phyloP scores from a whole-genome alignment of 1,140 invertebrate species.

The Drosophila grimshawi region DNA sequence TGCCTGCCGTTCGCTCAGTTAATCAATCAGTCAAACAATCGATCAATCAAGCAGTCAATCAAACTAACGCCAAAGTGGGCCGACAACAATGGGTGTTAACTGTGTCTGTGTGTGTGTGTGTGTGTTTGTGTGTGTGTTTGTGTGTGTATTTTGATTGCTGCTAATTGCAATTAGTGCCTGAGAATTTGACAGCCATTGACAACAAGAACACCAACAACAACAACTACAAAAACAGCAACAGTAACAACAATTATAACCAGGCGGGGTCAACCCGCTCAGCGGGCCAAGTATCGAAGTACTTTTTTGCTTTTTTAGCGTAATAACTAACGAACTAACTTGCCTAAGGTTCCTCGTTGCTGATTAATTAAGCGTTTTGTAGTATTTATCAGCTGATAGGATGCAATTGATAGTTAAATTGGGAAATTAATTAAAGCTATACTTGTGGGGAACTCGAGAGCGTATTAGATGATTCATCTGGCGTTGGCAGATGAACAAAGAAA shows the following conservation, averaged over 20 bases:
- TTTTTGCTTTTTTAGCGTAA: background rate
- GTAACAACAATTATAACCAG: constrained; percentile 32
- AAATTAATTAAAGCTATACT: too few species aligned
- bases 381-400: too few species aligned
- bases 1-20: constrained; percentile 12
- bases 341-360: too few species aligned
- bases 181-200: constrained; percentile 42
- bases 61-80: constrained; percentile 18
- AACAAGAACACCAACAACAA: constrained; percentile 39
- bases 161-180: constrained; percentile 56
- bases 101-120: background rate
- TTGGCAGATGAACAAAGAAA: background rate
- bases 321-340: too few species aligned
- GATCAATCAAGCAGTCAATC: constrained; percentile 66
- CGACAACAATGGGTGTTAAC: constrained; percentile 5
- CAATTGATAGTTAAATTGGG: too few species aligned
- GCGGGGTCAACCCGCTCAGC: constrained; percentile 31
- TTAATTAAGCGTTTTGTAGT: too few species aligned
- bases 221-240: constrained; percentile 13
- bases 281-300: background rate
- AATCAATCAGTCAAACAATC: constrained; percentile 66
- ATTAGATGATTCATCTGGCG: background rate
- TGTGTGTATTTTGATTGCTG: constrained; percentile 14
- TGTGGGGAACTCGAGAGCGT: too few species aligned
- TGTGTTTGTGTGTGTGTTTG: constrained; percentile 9